Evolutionary conservation across 2,888 invertebrate genomes (phyloP).

Genomic region (Volucella inanis): DNA sequence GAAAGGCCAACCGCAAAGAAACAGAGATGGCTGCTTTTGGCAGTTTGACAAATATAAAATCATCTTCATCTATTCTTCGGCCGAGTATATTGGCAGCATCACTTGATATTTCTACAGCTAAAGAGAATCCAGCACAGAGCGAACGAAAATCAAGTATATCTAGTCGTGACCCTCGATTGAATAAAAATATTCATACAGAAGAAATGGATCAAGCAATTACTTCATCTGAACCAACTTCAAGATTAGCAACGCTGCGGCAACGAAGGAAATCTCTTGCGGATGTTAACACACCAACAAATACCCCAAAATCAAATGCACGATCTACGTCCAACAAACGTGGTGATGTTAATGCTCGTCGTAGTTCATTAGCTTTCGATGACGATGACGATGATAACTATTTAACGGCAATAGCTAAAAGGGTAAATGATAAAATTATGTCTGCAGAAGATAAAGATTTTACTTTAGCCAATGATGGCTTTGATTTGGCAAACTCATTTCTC

Average conservation of each 20-base stretch:
- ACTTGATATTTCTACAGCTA: conserved; percentile 50
- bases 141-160: conserved; percentile 76
- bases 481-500: conserved; percentile 77
- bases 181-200: conserved; percentile 81
- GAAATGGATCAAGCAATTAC: conserved; percentile 60
- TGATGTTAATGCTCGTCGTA: conserved; percentile 42
- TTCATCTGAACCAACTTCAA: conserved; percentile 31
- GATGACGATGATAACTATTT: conserved; percentile 82
- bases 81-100: conserved; percentile 78
- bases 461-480: conserved; percentile 81
- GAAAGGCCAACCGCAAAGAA: conserved; percentile 58
- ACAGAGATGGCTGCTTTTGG: conserved; percentile 35
- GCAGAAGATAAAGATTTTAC: conserved; percentile 81
- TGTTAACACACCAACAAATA: conserved; percentile 27
- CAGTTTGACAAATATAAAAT: conserved; percentile 44
- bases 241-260: conserved; percentile 58
- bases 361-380: conserved; percentile 62
- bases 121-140: conserved; percentile 51
- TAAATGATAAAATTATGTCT: conserved; percentile 82
- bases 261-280: conserved; percentile 62
- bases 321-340: conserved; percentile 50
- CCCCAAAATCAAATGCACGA: conserved; percentile 29
- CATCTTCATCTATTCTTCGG: conserved; percentile 76
- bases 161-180: conserved; percentile 82
- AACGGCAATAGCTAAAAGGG: conserved; percentile 82